A percentile compares a stretch with the other conserved stretches of the same genome.
Conservation (phyloP, 2,797 vertebrate genomes). For the Arnoldichthys spilopterus region DNA sequence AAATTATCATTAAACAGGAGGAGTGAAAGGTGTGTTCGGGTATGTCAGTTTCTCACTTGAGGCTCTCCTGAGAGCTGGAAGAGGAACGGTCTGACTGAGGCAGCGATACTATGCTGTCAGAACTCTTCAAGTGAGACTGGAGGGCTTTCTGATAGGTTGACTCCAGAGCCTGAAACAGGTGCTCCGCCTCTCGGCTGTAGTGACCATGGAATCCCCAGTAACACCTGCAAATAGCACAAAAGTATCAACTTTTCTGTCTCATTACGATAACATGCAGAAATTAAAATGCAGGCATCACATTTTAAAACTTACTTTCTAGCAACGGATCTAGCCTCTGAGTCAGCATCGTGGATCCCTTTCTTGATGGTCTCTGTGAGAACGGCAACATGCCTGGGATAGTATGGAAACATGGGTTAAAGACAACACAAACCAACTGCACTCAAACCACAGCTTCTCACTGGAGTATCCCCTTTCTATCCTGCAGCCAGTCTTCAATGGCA, state of each 20-base stretch:
- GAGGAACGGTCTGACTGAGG: conserved; percentile 97
- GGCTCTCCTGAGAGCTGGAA: conserved; percentile 97
- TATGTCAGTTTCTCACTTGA: conserved; percentile 84
- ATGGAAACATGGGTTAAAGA: conserved; percentile 67
- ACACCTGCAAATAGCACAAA: conserved; percentile 77
- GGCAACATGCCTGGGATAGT: conserved; percentile 89
- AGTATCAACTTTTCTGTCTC: not conserved
- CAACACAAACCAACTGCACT: not conserved
- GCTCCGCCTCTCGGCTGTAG: conserved; percentile 94
- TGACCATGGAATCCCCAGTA: conserved; percentile 98
- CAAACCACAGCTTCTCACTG: conserved; percentile 1
- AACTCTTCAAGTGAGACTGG: conserved; percentile 94
- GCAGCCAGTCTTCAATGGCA: conserved; percentile 1
- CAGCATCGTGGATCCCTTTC: conserved; percentile 96
- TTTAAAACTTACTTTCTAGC: conserved; percentile 91
- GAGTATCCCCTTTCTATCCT: conserved; percentile 5
- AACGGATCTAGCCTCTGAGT: conserved; percentile 95
- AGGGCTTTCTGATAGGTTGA: conserved; percentile 97
- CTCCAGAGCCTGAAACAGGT: conserved; percentile 91
- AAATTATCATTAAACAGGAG: not conserved
- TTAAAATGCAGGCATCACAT: not conserved
- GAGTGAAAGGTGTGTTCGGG: not conserved
- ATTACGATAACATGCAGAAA: not conserved
- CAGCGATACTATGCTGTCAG: conserved; percentile 93
- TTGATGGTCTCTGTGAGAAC: conserved; percentile 97